Base-by-base conservation (phyloP, 2,888 invertebrate genomes). In the Junonia oenone region DNA sequence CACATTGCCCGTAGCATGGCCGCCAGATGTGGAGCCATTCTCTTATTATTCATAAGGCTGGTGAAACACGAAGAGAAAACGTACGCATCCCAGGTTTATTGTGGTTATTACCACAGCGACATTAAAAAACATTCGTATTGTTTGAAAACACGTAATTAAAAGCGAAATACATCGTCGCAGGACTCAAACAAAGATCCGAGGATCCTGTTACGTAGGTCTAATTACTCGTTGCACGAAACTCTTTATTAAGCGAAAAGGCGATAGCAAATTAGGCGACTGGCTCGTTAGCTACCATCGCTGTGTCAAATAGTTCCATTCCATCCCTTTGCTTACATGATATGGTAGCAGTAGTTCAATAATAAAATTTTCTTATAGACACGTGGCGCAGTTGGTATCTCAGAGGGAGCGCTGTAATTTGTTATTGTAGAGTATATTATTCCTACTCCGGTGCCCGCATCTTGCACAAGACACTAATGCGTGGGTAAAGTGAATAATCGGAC, bases 11-110 rank as follows among this genome's bases (percentile, higher is more conserved):
- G 57, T 49, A 58, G 17, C 38, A 40, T 68, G 68, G 63, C 51
- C 50, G 67, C 68, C 68, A 68, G 66, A 68, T 68, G 68, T 67
- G 50, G 61, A 50, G 40, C 14, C 43, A 49, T 55, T 59, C 51
- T 57, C 43, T 55, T 59, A 55, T 63, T 57, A 54, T 62, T 54
- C 55, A 61, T 40, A 40, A 40, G 38, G 38, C 38, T 40, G 38
- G 17, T 4, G 17, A 40, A 40, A 40, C 38, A 40, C 38, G 38
- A 17, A 19, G 17, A 40, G 38, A 45, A 49, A 40, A 27, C 6
- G 6, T 22, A 35, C 13, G 13, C 37, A 50, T 15, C 31, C 40
- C 29, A 43, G 37, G 35, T 58, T 15, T 31, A 50, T 29, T 55
- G 14, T 45, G 22, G 8, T 13, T 37, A 37, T 14, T 17, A 45